A percentile compares a stretch with the other conserved stretches of the same genome.
These are phyloP conservation scores for Actinopyga echinites DNA, from an alignment of 53 echinoderm and acorn worm genomes.

Conservation along the genomic window DNA sequence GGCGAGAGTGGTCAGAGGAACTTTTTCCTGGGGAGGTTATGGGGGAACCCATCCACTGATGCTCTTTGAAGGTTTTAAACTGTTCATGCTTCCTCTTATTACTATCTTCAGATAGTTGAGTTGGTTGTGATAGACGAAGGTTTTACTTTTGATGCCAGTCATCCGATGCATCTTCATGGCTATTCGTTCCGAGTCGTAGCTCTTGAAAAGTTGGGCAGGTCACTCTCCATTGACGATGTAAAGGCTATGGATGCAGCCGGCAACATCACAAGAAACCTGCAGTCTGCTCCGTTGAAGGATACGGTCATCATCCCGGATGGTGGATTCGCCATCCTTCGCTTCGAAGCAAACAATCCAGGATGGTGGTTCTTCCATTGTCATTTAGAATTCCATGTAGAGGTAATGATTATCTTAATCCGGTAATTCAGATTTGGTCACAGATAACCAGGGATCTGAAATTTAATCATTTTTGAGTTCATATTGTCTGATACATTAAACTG, in stretches of 20 bases:
- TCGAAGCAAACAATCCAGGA: conserved; percentile 76
- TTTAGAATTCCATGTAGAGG: conserved; percentile 40
- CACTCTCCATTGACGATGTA: conserved; percentile 67
- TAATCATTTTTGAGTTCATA: no score
- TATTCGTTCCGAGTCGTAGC: conserved; percentile 77
- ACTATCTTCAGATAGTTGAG: conserved; percentile 66
- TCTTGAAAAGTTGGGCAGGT: conserved; percentile 49
- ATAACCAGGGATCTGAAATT: no score
- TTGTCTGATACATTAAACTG: no score
- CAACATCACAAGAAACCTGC: conserved; percentile 57
- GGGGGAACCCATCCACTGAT: no score
- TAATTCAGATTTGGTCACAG: no score
- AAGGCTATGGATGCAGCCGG: conserved; percentile 70
- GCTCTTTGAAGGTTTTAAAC: no score
- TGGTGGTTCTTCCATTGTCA: conserved; percentile 89
- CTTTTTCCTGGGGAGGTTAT: no score
- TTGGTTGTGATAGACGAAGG: conserved; percentile 85
- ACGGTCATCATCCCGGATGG: conserved; percentile 64
- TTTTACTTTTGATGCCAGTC: conserved; percentile 61
- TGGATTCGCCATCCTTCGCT: conserved; percentile 60
- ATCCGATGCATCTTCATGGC: conserved; percentile 91
- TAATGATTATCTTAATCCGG: no score
- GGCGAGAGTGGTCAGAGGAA: no score
- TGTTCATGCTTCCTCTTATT: not conserved
- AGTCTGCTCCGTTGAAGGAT: conserved; percentile 53